Base-by-base conservation (phyloP, 2,888 invertebrate genomes). In the Trachelus stipa region DNA sequence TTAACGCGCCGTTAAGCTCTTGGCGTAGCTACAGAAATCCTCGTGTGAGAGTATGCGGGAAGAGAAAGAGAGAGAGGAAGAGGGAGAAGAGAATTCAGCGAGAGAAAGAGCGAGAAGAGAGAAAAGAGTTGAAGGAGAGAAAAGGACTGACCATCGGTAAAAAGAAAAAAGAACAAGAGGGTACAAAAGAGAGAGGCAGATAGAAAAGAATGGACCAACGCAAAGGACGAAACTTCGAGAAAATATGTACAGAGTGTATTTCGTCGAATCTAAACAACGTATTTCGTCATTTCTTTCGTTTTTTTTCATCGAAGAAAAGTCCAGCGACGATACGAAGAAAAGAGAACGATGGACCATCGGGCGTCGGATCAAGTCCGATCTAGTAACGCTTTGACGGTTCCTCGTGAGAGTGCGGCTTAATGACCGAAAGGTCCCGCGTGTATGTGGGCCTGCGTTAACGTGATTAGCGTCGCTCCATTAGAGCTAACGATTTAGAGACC, bases 401-500 rank as follows among this genome's bases (percentile, higher is more conserved):
- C 23, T 56, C 9, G 23, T 56, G 56, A 9, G 56, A 23, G 79
- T 79, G 79, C 68, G 80, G 80, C 82, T 83, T 82, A 87, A 87
- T 82, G 84, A 82, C 80, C 80, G 81, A 84, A 85, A 82, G 86
- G 84, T 82, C 82, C 80, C 80, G 56, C 23, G 23, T 80, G 80
- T 80, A 56, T 23, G 56, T 23, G 56, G 56, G 23, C 78, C 35
- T 34, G 80, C 82, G 82, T 86, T 86, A 85, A 86, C 83, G 82
- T 83, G 85, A 87, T 87, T 88, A 86, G 83, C 84, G 23, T 75
- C 83, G 86, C 82, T 81, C 86, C 84, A 86, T 88, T 87, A 88
- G 83, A 82, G 56, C 56, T 56, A 56, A 56, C 23, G 56, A 56
- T 56, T 56, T 56, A 23, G 9, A 23, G 56, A 9, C 23, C 56